Conservation (phyloP, 2,797 vertebrate genomes). For the Chaunax sp. region DNA sequence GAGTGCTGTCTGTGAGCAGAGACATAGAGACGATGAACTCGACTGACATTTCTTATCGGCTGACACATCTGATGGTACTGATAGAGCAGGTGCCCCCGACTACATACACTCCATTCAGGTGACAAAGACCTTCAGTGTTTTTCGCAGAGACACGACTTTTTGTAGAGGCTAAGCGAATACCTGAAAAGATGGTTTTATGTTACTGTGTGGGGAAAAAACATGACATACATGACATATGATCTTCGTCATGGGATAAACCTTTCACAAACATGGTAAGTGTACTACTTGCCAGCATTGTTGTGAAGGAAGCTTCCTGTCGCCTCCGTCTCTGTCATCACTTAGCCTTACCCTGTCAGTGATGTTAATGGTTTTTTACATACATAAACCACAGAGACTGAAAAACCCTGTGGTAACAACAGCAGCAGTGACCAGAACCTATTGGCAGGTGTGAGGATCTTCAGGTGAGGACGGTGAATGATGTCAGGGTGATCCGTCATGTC, state of each 20-base stretch:
- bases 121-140: background rate
- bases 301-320: background rate
- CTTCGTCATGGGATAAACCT: background rate
- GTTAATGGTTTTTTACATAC: background rate
- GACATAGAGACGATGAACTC: background rate
- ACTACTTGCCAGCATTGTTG: background rate
- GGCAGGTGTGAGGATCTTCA: background rate
- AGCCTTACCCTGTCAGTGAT: background rate
- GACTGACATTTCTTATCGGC: background rate
- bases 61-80: background rate
- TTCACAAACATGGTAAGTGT: background rate
- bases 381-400: background rate
- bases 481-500: slow-evolving; percentile 55
- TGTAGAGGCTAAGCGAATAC: background rate
- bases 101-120: background rate
- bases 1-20: too few relatives aligned
- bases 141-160: background rate
- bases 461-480: background rate
- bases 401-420: background rate
- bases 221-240: background rate
- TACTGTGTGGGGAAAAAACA: background rate
- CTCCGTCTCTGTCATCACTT: background rate
- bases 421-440: background rate
- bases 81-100: background rate
- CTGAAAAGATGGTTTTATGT: background rate